Evolutionary conservation across 1,140 invertebrate species (phyloP), one percentile per base, ranked within the genome.

Genomic region (Phymastichus coffea): DNA sequence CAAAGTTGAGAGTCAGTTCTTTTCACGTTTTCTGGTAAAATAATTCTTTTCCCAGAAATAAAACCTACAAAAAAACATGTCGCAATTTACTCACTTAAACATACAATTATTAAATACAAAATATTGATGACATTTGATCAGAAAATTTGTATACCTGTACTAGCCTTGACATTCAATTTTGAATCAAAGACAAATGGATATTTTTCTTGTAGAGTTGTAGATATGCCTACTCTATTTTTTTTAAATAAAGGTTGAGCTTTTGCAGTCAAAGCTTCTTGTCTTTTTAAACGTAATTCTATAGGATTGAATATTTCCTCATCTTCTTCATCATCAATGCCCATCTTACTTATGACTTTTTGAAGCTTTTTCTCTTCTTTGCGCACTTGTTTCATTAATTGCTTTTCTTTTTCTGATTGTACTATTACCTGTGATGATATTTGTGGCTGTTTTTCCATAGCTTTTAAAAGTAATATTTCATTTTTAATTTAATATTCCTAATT

Each of bases 281-380:
- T 79, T 33, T 80, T 81, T 37, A 77, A 63, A 9, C 77, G 68
- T 17, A 85, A 61, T 28, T 78, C 70, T 0, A 75, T 47, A 8
- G 77, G 70, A 64, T 81, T 63, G 46, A 62, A 57, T 65, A 82
- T 70, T 64, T 77, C 73, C 64, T 82, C 70, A 19, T 81, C 75
- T 35, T 84, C 82, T n/a, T 81, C 81, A 10, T 85, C 83, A 3
- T 80, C 73, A 19, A 79, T 80, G 3, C 51, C 54, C 22, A 30
- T 6, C 46, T 78, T 81, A 49, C 74, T 82, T 55, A 83, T 82
- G 0, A 84, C 82, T 60, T 86, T 89, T n/a, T 84, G 77, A 4
- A 86, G 69, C 66, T 88, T 91, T 71, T 95, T 97, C 71, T 95
- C 94, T 71, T 95, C 92, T 73, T 94, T 95, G 12, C 92, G 83